phyloP scores from a whole-genome alignment of 2,113 vertebrate genomes.

The Scartelaos histophorus region DNA sequence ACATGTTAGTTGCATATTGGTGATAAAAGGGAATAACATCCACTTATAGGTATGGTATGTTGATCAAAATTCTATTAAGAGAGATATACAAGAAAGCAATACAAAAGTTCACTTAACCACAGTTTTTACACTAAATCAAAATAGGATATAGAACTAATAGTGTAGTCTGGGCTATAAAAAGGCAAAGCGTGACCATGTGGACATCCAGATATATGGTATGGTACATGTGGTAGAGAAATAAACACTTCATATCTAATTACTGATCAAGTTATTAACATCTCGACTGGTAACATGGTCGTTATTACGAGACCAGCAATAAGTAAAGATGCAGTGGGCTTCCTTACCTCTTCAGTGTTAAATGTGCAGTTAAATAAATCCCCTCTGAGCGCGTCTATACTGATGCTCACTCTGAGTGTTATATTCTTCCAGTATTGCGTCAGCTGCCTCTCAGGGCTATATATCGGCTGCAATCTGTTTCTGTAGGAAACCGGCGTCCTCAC shows the following conservation, averaged over 20 bases:
- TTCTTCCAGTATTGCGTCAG: constrained; percentile 75
- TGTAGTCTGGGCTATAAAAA: background rate
- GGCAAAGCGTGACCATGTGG: background rate
- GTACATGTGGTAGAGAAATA: too few species aligned
- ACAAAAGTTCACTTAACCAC: too few species aligned
- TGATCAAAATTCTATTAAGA: too few species aligned
- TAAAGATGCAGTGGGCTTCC: background rate
- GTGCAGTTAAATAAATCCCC: background rate
- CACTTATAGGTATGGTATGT: too few species aligned
- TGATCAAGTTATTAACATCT: background rate
- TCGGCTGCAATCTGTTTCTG: constrained; percentile 51
- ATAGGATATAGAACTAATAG: too few species aligned
- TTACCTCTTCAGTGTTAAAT: background rate
- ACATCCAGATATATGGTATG: too few species aligned
- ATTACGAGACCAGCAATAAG: background rate
- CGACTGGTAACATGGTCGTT: background rate
- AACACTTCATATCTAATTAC: background rate
- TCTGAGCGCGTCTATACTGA: constrained; percentile 1
- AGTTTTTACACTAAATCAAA: too few species aligned
- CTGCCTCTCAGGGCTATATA: constrained; percentile 56
- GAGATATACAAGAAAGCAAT: too few species aligned
- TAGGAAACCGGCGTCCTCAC: constrained; percentile 62
- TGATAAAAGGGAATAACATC: too few species aligned
- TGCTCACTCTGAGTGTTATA: constrained; percentile 37
- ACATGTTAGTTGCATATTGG: too few species aligned